Conservation (phyloP, 1,140 invertebrate species). For the Seison nebaliae region DNA sequence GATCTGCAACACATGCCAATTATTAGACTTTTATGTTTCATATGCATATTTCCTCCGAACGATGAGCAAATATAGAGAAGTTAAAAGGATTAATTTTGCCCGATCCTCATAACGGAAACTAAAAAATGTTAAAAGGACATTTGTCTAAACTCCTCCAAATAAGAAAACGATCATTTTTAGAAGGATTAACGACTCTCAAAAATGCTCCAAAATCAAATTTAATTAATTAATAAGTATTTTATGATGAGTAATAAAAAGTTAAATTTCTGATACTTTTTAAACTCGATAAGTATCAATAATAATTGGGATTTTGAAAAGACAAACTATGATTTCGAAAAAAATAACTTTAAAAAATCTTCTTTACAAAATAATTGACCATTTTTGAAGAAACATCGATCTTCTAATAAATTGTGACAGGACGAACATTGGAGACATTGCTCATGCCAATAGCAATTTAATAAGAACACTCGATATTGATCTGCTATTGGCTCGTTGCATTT, state of each 20-base stretch:
- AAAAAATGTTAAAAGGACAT: neutral
- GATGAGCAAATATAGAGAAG: slow-evolving; percentile 5
- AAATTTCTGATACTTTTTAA: neutral
- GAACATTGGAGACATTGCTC: slow-evolving; percentile 10
- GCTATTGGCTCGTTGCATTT: no score
- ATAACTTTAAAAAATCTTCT: slow-evolving; percentile 11
- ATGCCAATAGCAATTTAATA: slow-evolving; percentile 11
- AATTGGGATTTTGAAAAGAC: no score
- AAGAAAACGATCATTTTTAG: neutral
- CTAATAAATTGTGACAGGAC: slow-evolving; percentile 1
- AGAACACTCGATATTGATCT: slow-evolving; percentile 8
- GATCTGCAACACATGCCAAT: slow-evolving; percentile 3
- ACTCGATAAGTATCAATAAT: no score
- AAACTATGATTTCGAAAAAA: no score
- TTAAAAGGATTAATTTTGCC: neutral
- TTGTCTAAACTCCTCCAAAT: neutral
- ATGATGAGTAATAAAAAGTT: neutral
- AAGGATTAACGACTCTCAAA: neutral
- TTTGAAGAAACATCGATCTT: slow-evolving; percentile 11
- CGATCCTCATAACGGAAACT: neutral
- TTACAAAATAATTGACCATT: slow-evolving; percentile 11
- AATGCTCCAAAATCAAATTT: neutral
- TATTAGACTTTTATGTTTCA: neutral
- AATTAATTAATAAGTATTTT: neutral
- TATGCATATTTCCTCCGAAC: neutral